Evolutionary conservation across 2,797 vertebrate genomes (phyloP).

Genomic region (Sebastes diaconus): DNA sequence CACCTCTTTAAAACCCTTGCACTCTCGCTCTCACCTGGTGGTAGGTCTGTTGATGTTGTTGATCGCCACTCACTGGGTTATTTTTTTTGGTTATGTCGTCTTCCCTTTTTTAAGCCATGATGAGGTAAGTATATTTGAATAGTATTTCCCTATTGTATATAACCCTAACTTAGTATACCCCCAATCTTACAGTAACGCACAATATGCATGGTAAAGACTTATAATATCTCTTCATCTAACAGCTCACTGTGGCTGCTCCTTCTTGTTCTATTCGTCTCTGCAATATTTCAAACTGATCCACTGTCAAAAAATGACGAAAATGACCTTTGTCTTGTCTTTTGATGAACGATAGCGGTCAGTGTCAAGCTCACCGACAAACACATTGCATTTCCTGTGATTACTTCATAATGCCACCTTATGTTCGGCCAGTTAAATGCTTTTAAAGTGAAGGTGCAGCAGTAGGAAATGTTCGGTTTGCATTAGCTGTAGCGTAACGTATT

Average conservation of each 20-base stretch:
- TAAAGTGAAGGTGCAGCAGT: neutral
- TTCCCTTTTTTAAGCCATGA: neutral
- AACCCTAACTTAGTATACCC: neutral
- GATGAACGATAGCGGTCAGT: neutral
- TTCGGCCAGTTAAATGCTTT: neutral
- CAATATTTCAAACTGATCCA: neutral
- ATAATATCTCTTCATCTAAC: neutral
- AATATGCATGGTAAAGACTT: conserved; percentile 21
- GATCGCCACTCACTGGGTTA: neutral
- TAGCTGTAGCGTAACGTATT: neutral
- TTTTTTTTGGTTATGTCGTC: neutral
- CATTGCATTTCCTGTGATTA: neutral
- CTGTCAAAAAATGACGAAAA: neutral
- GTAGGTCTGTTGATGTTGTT: neutral
- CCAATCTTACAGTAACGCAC: neutral
- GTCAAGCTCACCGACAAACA: neutral
- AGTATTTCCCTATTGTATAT: neutral
- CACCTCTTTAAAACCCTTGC: neutral
- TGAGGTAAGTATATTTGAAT: neutral
- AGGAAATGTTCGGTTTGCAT: neutral
- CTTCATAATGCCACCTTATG: neutral
- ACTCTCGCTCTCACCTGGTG: neutral
- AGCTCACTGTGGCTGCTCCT: neutral
- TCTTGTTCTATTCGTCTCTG: neutral
- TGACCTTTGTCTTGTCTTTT: neutral